phyloP scores from a whole-genome alignment of 2,797 vertebrate genomes.

The Amniataba percoides region DNA sequence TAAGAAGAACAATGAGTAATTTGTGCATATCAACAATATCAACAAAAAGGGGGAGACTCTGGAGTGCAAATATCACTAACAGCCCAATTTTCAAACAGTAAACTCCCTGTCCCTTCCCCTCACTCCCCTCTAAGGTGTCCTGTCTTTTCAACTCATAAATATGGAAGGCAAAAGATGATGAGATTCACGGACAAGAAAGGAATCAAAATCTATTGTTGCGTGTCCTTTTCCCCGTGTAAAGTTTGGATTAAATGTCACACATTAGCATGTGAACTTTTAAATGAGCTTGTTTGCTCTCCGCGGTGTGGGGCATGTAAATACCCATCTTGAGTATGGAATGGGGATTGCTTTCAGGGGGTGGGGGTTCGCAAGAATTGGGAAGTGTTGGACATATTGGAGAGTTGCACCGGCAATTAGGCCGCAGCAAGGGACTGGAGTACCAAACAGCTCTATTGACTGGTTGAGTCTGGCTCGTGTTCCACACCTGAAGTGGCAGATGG shows the following conservation, averaged over 20 bases:
- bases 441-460: constrained; percentile 78
- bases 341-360: constrained; percentile 66
- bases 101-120: constrained; percentile 59
- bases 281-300: constrained; percentile 91
- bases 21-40: constrained; percentile 57
- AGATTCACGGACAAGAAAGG: constrained; percentile 88
- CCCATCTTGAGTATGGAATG: constrained; percentile 83
- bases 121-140: constrained; percentile 75
- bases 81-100: constrained; percentile 65
- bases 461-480: constrained; percentile 55
- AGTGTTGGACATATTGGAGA: constrained; percentile 70
- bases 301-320: constrained; percentile 89
- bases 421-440: constrained; percentile 70
- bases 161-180: constrained; percentile 85
- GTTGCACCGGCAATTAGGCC: constrained; percentile 81
- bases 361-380: constrained; percentile 56
- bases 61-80: constrained; percentile 55
- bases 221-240: constrained; percentile 91
- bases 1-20: constrained; percentile 38
- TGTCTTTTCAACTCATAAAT: constrained; percentile 86
- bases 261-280: constrained; percentile 94
- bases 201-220: constrained; percentile 90
- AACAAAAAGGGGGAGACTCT: constrained; percentile 37
- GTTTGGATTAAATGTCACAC: constrained; percentile 93
- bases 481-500: constrained; percentile 76